These are phyloP conservation scores for Julus scandinavius DNA, from an alignment of 2,888 invertebrate species.

Conservation along the genomic window DNA sequence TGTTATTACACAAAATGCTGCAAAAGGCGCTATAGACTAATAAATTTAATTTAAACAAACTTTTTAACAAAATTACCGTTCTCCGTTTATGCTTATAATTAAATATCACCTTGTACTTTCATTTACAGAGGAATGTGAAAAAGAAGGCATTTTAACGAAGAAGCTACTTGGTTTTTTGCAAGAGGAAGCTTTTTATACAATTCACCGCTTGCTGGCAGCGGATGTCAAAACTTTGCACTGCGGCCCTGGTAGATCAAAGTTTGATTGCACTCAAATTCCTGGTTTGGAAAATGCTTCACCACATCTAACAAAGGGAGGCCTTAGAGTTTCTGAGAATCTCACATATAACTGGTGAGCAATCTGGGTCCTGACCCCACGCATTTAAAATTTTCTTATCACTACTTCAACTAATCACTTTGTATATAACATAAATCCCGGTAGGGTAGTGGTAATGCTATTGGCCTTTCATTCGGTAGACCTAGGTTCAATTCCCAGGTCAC, in stretches of 20 bases:
- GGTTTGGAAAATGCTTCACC: constrained; percentile 64
- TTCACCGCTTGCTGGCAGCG: constrained; percentile 84
- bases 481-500: too few species aligned
- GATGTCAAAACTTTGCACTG: constrained; percentile 82
- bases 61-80: too few species aligned
- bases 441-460: too few species aligned
- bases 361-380: background rate
- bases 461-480: too few species aligned
- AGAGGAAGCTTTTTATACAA: constrained; percentile 78
- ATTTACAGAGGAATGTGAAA: constrained; percentile 30
- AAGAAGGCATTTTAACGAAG: constrained; percentile 60
- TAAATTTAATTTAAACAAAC: too few species aligned
- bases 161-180: constrained; percentile 65
- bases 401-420: too few species aligned
- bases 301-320: constrained; percentile 82
- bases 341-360: constrained; percentile 74
- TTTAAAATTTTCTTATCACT: too few species aligned
- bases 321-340: constrained; percentile 82
- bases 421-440: too few species aligned
- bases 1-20: too few species aligned
- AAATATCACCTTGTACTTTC: background rate
- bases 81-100: background rate
- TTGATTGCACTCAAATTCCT: constrained; percentile 69
- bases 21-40: too few species aligned
- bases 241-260: constrained; percentile 64